A percentile compares a stretch with the other conserved stretches of the same genome.
Conservation (phyloP, 2,888 invertebrate species). For the Thera britannica region DNA sequence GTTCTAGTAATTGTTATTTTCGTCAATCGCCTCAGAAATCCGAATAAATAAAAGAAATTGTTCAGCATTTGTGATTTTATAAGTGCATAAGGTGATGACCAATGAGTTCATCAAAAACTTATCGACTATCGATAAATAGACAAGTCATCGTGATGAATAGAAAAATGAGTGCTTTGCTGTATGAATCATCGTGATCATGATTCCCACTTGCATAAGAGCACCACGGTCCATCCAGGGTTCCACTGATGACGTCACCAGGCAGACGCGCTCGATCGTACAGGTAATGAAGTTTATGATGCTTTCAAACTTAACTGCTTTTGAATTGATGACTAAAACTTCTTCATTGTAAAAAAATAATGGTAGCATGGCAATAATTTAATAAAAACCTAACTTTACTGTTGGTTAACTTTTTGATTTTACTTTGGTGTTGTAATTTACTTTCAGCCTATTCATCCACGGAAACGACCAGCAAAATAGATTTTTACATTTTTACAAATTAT, state of each 20-base stretch:
- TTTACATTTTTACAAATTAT: too few species aligned
- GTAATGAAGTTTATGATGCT: conserved; percentile 59
- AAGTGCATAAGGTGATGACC: conserved; percentile 12
- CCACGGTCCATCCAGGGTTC: conserved; percentile 90
- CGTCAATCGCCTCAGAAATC: conserved; percentile 22
- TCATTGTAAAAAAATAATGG: conserved; percentile 8
- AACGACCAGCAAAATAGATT: too few species aligned
- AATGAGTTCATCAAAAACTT: conserved; percentile 16
- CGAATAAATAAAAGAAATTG: conserved; percentile 5
- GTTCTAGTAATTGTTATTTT: neutral
- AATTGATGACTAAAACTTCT: conserved; percentile 24
- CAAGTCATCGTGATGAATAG: neutral
- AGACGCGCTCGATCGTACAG: conserved; percentile 89
- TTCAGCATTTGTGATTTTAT: neutral
- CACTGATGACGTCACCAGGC: conserved; percentile 90
- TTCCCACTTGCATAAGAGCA: conserved; percentile 89
- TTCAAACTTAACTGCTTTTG: conserved; percentile 25
- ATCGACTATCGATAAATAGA: conserved; percentile 22
- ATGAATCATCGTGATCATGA: conserved; percentile 72
- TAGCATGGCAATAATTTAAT: neutral
- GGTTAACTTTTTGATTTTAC: too few species aligned
- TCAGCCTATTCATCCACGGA: too few species aligned
- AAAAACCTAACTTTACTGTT: neutral
- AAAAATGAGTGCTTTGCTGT: conserved; percentile 18
- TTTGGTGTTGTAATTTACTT: too few species aligned